phyloP scores from a whole-genome alignment of 2,888 invertebrate genomes.

The Drosophila imparisetae region DNA sequence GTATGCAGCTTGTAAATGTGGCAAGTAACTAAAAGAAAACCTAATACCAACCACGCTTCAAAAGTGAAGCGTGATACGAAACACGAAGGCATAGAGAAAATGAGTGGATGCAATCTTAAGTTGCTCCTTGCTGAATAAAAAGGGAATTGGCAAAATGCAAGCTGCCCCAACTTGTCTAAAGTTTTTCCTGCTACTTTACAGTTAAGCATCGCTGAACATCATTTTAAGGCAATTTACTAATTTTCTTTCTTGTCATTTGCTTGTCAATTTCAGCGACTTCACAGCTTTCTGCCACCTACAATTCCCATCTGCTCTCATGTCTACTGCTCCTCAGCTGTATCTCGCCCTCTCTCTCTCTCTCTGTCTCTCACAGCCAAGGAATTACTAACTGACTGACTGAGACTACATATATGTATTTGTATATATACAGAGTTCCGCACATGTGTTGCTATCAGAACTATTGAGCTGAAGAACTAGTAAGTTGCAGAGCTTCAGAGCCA shows the following conservation, averaged over 20 bases:
- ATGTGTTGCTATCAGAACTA: constrained; percentile 1
- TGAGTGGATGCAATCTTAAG: neutral
- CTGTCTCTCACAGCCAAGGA: constrained; percentile 5
- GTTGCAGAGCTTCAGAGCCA: constrained; percentile 1
- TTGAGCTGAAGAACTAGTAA: constrained; percentile 7
- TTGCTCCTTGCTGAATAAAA: neutral
- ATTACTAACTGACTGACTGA: constrained; percentile 5
- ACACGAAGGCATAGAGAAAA: neutral
- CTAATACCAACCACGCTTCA: constrained; percentile 6
- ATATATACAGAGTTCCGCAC: neutral
- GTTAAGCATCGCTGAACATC: constrained; percentile 40
- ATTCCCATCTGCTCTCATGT: neutral
- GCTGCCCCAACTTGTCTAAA: neutral
- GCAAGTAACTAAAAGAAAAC: neutral
- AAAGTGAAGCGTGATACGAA: neutral
- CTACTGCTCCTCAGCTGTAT: neutral
- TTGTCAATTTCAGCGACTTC: constrained; percentile 23
- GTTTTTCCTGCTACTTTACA: constrained; percentile 10
- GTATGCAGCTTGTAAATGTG: constrained; percentile 22
- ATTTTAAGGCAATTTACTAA: constrained; percentile 66
- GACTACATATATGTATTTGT: neutral
- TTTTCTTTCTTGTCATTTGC: constrained; percentile 41
- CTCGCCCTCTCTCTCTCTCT: neutral
- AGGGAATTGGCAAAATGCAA: neutral
- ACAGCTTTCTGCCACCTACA: constrained; percentile 8